phyloP scores from a whole-genome alignment of 2,888 invertebrate species.

The Rotaria socialis region DNA sequence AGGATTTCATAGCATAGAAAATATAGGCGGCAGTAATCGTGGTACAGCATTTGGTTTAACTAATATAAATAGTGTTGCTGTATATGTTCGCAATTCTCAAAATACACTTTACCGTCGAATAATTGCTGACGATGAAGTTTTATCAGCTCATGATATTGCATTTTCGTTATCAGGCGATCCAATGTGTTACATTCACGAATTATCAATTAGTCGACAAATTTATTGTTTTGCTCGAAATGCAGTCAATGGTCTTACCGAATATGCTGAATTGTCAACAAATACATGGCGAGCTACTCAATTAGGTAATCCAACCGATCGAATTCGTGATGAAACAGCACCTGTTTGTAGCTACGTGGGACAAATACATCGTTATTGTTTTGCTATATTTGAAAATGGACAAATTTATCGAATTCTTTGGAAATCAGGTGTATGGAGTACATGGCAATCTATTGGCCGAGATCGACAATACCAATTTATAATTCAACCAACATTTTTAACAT shows the following conservation, averaged over 20 bases:
- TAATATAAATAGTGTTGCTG: not conserved
- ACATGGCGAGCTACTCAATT: not conserved
- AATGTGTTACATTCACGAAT: conserved; percentile 8
- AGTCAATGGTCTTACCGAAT: not conserved
- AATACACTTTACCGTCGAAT: not conserved
- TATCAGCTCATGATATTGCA: not conserved
- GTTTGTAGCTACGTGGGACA: conserved; percentile 12
- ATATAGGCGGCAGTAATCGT: not conserved
- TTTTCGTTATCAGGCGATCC: not conserved
- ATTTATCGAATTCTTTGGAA: not conserved
- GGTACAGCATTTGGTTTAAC: conserved; percentile 1
- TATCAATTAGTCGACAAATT: not conserved
- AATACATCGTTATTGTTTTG: not conserved
- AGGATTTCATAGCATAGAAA: conserved; percentile 34
- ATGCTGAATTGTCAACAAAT: not conserved
- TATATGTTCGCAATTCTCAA: not conserved
- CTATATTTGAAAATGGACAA: conserved; percentile 6
- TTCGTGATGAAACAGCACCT: not conserved
- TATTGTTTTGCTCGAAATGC: conserved; percentile 27
- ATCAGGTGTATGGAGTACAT: not conserved
- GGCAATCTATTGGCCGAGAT: not conserved
- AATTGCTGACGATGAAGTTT: not conserved
- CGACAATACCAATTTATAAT: not conserved
- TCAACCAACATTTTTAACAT: not conserved
- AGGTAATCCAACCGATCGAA: not conserved